Percentiles rank a stretch among this genome's conserved stretches.
These are phyloP conservation scores for Pachypeltis micranthus DNA, from an alignment of 1,140 invertebrate genomes.

Conservation along the genomic window DNA sequence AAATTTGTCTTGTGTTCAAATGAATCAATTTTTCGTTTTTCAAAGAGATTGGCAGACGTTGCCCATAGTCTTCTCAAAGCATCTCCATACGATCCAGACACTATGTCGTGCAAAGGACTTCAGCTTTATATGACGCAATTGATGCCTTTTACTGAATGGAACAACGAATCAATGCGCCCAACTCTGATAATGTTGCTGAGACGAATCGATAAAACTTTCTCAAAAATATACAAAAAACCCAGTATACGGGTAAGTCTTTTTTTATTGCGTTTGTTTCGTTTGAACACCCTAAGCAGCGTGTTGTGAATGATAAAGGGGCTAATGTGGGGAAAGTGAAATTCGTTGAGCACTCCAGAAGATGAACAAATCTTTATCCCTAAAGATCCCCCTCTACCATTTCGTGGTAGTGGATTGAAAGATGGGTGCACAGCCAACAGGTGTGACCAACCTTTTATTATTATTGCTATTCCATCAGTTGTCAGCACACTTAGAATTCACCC, in stretches of 20 bases:
- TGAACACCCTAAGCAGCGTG: no score
- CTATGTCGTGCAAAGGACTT: conserved; percentile 74
- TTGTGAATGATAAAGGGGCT: no score
- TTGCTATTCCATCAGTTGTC: no score
- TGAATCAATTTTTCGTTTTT: no score
- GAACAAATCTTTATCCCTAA: background rate
- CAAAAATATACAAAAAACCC: conserved; percentile 93
- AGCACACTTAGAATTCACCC: no score
- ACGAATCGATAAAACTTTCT: conserved; percentile 91
- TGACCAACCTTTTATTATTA: no score
- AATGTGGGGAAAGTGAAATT: no score
- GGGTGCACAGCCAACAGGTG: no score
- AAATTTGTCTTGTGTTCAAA: no score
- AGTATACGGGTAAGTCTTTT: conserved; percentile 54
- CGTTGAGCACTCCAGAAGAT: no score
- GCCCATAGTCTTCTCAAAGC: conserved; percentile 93
- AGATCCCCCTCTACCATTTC: no score
- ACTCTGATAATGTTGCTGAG: conserved; percentile 83
- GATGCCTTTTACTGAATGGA: conserved; percentile 91
- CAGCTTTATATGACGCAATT: conserved; percentile 90
- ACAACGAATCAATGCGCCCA: conserved; percentile 83
- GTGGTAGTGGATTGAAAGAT: no score
- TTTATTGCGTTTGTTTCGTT: conserved; percentile 1
- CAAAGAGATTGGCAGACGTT: conserved; percentile 89
- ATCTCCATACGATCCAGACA: conserved; percentile 90